phyloP scores from a whole-genome alignment of 2,113 vertebrate species.

The Mionectes macconnelli region DNA sequence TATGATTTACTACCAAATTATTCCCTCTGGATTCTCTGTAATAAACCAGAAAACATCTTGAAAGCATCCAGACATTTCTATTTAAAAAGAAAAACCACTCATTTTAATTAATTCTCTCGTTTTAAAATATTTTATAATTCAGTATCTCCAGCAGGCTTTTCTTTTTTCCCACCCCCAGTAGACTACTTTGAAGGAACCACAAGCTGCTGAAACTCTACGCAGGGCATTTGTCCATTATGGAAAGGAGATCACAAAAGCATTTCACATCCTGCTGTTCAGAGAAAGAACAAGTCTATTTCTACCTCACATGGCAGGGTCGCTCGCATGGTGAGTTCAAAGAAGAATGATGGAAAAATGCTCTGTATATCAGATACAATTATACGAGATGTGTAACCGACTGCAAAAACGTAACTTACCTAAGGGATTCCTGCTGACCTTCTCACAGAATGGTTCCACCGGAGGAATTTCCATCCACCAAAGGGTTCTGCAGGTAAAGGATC shows the following conservation, averaged over 20 bases:
- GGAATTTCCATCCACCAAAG: neutral
- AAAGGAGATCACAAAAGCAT: slow-evolving; percentile 26
- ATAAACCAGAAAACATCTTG: neutral
- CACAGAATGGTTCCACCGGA: neutral
- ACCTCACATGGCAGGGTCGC: neutral
- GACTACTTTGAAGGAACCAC: slow-evolving; percentile 12
- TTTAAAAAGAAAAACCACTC: neutral
- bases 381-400: accelerated
- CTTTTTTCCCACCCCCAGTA: neutral
- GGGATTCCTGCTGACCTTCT: neutral
- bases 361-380: neutral
- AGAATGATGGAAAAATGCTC: neutral
- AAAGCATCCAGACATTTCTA: neutral
- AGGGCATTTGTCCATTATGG: neutral
- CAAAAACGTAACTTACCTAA: neutral
- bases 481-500: neutral
- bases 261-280: slow-evolving; percentile 22
- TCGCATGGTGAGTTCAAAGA: neutral
- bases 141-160: neutral
- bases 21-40: neutral
- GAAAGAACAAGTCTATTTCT: slow-evolving; percentile 17
- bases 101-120: slow-evolving; percentile 23
- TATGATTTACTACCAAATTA: neutral
- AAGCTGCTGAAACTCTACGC: neutral
- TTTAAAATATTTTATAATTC: slow-evolving; percentile 16